Percentiles rank a stretch among this genome's conserved stretches.
Evolutionary conservation across 1,140 invertebrate genomes (phyloP).

Genomic region (Homarus americanus): DNA sequence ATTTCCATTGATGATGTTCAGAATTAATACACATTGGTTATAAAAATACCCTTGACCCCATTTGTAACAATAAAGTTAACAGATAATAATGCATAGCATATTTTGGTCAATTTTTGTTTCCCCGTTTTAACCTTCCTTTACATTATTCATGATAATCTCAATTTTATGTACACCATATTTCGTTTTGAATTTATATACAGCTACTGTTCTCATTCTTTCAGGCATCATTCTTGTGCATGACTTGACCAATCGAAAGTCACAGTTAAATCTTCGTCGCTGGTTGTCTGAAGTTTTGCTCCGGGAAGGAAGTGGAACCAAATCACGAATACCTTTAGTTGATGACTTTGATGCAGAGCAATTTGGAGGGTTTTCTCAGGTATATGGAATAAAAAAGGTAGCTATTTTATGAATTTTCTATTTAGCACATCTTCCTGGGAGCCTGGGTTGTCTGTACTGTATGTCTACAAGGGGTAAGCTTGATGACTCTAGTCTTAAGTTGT

Average conservation of each 20-base stretch:
- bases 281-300: conserved; percentile 87
- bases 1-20: too few relatives aligned
- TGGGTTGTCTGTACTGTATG: conserved; percentile 16
- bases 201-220: conserved; percentile 27
- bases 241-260: conserved; percentile 96
- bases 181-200: not conserved
- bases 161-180: not conserved
- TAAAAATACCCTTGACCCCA: too few relatives aligned
- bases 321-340: conserved; percentile 33
- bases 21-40: too few relatives aligned
- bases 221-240: conserved; percentile 97
- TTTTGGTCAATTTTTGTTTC: too few relatives aligned
- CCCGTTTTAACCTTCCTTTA: too few relatives aligned
- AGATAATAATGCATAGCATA: too few relatives aligned
- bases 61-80: too few relatives aligned
- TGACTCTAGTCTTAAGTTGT: not conserved
- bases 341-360: conserved; percentile 64
- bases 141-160: too few relatives aligned
- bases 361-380: conserved; percentile 68
- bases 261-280: conserved; percentile 96
- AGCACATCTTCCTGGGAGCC: conserved; percentile 6
- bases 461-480: conserved; percentile 55
- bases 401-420: conserved; percentile 39
- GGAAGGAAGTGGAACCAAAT: conserved; percentile 26
- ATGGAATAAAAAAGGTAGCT: conserved; percentile 68